Percentiles rank a stretch among this genome's conserved stretches.
phyloP scores from a whole-genome alignment of 2,888 invertebrate species.

The Hirtodrosophila trivittata region DNA sequence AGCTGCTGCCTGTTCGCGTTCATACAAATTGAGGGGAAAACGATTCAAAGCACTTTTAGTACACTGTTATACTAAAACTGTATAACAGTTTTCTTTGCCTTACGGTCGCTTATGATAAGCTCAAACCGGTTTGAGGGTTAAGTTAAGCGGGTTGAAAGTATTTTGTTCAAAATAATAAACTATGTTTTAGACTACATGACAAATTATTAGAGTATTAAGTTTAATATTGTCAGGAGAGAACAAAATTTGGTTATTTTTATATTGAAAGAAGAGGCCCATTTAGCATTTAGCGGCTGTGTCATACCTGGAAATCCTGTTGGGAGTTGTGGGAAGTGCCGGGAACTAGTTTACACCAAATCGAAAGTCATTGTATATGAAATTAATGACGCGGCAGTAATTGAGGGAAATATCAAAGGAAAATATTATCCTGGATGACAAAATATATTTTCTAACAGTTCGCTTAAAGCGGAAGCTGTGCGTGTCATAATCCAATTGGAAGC shows the following conservation, averaged over 20 bases:
- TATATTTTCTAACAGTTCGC: conserved; percentile 2
- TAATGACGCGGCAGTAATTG: conserved; percentile 58
- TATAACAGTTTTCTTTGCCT: conserved; percentile 43
- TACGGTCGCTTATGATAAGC: conserved; percentile 16
- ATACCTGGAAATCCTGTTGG: no score
- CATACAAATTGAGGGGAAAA: neutral
- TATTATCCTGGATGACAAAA: conserved; percentile 18
- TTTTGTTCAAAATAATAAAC: no score
- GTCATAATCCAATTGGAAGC: neutral
- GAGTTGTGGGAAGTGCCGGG: no score
- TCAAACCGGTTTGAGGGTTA: conserved; percentile 37
- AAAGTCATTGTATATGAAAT: conserved; percentile 62
- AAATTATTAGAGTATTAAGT: no score
- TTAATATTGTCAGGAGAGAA: no score
- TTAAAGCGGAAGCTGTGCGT: conserved; percentile 27
- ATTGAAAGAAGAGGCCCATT: no score
- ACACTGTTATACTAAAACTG: conserved; percentile 49
- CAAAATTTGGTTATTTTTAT: no score
- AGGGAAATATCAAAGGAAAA: conserved; percentile 24
- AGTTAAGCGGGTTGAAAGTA: conserved; percentile 19
- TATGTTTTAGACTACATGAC: no score
- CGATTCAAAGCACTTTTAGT: conserved; percentile 50
- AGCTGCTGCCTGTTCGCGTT: conserved; percentile 20
- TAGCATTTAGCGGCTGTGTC: no score
- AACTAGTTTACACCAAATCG: conserved; percentile 37